These are phyloP conservation scores for Corythornis cristatus DNA, from an alignment of 2,113 vertebrate species.

Conservation along the genomic window DNA sequence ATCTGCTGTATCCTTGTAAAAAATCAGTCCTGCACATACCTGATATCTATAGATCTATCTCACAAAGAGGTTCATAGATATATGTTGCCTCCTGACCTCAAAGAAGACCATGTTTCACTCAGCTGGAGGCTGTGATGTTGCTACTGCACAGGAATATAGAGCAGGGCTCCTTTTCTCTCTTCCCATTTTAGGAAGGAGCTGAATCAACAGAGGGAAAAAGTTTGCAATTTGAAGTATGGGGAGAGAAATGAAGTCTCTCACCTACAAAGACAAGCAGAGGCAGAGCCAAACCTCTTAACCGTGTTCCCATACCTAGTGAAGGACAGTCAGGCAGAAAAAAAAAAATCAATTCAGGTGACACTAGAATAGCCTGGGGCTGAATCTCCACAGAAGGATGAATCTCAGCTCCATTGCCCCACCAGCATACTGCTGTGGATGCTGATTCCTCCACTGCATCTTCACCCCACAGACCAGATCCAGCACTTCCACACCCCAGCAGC, in stretches of 20 bases:
- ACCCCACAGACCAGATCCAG: rapidly evolving
- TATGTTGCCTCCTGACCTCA: neutral
- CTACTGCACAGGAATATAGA: neutral
- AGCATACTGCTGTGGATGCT: rapidly evolving
- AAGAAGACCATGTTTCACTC: neutral
- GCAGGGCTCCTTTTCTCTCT: neutral
- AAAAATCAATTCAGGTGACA: neutral
- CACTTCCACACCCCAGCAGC: neutral
- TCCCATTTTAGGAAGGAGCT: neutral
- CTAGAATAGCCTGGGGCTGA: neutral
- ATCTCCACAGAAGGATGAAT: neutral
- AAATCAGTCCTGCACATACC: neutral
- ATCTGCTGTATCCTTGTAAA: neutral
- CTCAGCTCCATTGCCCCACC: neutral
- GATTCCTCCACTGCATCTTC: neutral
- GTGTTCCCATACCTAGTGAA: neutral
- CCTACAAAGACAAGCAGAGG: neutral
- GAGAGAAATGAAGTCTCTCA: neutral
- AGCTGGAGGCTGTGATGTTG: neutral
- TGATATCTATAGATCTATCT: neutral
- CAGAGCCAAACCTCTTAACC: neutral
- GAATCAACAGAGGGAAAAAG: neutral
- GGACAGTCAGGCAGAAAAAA: neutral
- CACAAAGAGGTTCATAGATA: rapidly evolving
- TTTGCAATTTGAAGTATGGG: neutral